phyloP scores from a whole-genome alignment of 2,888 invertebrate genomes.

The Pterobdella sp. region DNA sequence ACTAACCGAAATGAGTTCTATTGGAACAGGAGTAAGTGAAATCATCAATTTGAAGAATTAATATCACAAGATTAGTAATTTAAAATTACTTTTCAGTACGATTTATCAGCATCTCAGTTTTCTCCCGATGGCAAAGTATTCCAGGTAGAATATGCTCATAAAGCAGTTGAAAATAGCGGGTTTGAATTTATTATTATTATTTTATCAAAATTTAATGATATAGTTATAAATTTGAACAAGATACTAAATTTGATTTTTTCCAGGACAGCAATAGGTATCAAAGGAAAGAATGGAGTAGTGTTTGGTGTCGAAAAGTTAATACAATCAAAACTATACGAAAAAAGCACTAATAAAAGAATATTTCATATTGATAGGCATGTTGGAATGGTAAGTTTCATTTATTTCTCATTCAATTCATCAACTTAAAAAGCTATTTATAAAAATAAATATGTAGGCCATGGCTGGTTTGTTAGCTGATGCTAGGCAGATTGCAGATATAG shows the following conservation, averaged over 20 bases:
- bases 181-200: slow-evolving; percentile 47
- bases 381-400: slow-evolving; percentile 66
- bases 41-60: not conserved
- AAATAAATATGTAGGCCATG: slow-evolving; percentile 59
- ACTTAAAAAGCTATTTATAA: not conserved
- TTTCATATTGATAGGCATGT: slow-evolving; percentile 87
- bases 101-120: slow-evolving; percentile 99
- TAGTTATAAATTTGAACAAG: not conserved
- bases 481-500: slow-evolving; percentile 81
- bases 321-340: slow-evolving; percentile 83
- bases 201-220: slow-evolving; percentile 16
- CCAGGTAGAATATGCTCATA: slow-evolving; percentile 98
- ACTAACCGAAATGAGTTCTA: slow-evolving; percentile 36
- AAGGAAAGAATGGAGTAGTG: slow-evolving; percentile 91
- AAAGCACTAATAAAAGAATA: slow-evolving; percentile 75
- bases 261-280: slow-evolving; percentile 81
- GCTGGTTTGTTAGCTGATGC: slow-evolving; percentile 89
- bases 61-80: not conserved
- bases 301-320: slow-evolving; percentile 95
- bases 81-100: slow-evolving; percentile 63
- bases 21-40: slow-evolving; percentile 36
- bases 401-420: not conserved
- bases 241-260: slow-evolving; percentile 16
- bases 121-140: slow-evolving; percentile 98
- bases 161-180: slow-evolving; percentile 96